Evolutionary conservation across 1,140 invertebrate genomes (phyloP).

Genomic region (Drosophila bocki): DNA sequence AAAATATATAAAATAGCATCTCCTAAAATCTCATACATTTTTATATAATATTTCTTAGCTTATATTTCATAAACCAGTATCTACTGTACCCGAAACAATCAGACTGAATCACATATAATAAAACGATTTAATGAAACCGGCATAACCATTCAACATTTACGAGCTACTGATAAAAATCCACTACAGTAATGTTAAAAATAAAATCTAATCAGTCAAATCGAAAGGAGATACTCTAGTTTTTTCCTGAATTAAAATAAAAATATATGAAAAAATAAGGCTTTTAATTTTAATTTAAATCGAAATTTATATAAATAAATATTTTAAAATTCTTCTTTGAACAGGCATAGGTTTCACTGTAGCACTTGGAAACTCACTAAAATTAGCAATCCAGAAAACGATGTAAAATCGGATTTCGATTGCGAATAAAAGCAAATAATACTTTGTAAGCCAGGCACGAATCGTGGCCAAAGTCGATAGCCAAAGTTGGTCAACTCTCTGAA

Average conservation of each 20-base stretch:
- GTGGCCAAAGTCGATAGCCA: slow-evolving; percentile 19
- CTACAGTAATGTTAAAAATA: slow-evolving; percentile 7
- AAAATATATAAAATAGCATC: neutral
- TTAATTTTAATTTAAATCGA: neutral
- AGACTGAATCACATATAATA: slow-evolving; percentile 40
- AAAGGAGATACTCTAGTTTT: neutral
- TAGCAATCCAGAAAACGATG: neutral
- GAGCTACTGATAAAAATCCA: slow-evolving; percentile 27
- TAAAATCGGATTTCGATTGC: neutral
- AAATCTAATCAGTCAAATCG: neutral
- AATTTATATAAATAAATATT: neutral
- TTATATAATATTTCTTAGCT: neutral
- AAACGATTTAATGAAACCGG: slow-evolving; percentile 34
- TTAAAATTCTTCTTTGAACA: no score
- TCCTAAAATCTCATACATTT: neutral
- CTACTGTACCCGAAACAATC: slow-evolving; percentile 21
- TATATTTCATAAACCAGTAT: neutral
- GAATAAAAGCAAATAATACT: neutral
- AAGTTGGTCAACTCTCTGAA: slow-evolving; percentile 32
- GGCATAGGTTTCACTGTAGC: neutral
- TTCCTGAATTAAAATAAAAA: neutral
- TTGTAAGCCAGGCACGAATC: slow-evolving; percentile 11
- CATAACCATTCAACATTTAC: slow-evolving; percentile 33
- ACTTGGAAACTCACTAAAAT: neutral
- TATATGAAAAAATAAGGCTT: neutral